Base-by-base conservation (phyloP, 1,140 invertebrate genomes). In the Drosophila sp. region DNA sequence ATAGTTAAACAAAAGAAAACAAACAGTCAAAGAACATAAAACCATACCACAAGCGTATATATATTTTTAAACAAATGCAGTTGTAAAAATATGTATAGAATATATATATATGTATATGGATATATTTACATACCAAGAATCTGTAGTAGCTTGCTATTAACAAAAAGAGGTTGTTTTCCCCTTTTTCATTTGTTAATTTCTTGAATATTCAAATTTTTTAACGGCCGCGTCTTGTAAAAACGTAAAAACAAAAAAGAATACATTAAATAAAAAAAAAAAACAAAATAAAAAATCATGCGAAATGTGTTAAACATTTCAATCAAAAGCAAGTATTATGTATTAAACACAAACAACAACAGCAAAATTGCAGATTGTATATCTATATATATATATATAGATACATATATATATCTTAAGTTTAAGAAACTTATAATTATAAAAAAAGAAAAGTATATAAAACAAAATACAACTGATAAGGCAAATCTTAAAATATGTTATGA, bases 291-390 rank as follows among this genome's bases (percentile, higher is more conserved):
- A 57, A 54, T 17, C 35, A 47, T 29, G 8, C 17, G n/a, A 40
- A 72, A 41, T 32, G 56, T n/a, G 25, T 54, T 54, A 32, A 33
- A 55, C 47, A 65, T 38, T 63, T 63, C 29, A 69, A 72, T 61
- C 47, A 76, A 76, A 76, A 61, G 70, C 70, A 77, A 77, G 74
- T 76, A 76, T 76, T 76, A 76, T 72, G 66, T 72, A 73, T 73
- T 38, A 76, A 69, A 73, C 65, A 73, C 60, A 57, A 65, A 66
- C 30, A 47, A 8, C 23, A 62, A 68, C 4, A 17, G 29, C 35
- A 60, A 71, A 56, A 66, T 47, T 33, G 41, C 25, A 58, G 60
- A 60, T 41, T 55, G 55, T 30, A 57, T 35, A 68, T 25, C 25
- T 60, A 50, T 10, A 58, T 44, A 35, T 33, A 70, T 54, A 62